Conservation (phyloP, 2,797 vertebrate species). For the Gymnopithys bicolor region DNA sequence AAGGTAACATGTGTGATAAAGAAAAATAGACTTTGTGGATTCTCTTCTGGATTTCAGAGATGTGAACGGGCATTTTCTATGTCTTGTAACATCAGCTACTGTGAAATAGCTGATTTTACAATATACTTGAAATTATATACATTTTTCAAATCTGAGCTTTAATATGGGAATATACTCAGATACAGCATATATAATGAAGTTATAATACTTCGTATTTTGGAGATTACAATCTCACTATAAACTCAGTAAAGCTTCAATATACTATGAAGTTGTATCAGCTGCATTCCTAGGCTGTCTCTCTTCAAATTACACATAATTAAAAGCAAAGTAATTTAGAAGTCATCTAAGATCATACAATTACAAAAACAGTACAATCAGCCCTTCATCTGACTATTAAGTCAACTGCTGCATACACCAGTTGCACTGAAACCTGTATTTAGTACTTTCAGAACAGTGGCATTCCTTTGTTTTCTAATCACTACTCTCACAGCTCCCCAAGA, state of each 20-base stretch:
- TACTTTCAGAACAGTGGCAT: neutral
- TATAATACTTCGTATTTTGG: neutral
- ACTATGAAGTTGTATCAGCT: neutral
- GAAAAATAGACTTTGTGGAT: conserved; percentile 52
- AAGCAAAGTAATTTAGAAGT: neutral
- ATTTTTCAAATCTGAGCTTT: conserved; percentile 12
- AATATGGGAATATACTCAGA: neutral
- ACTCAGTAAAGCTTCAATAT: neutral
- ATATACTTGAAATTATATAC: conserved; percentile 23
- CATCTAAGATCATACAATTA: neutral
- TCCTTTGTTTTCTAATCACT: neutral
- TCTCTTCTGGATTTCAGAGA: conserved; percentile 68
- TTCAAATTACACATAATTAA: neutral
- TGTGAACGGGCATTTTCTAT: neutral
- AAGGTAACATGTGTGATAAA: conserved; percentile 78
- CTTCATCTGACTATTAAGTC: neutral
- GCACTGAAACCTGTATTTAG: neutral
- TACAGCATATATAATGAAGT: neutral
- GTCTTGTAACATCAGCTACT: conserved; percentile 50
- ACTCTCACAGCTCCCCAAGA: neutral
- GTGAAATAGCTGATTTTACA: conserved; percentile 65
- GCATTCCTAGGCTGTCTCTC: neutral
- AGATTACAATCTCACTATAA: neutral
- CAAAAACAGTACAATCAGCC: neutral
- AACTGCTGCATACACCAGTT: neutral